A percentile compares a stretch with the other conserved stretches of the same genome.
phyloP scores from a whole-genome alignment of 1,140 invertebrate species.

The Drosophila burlai region DNA sequence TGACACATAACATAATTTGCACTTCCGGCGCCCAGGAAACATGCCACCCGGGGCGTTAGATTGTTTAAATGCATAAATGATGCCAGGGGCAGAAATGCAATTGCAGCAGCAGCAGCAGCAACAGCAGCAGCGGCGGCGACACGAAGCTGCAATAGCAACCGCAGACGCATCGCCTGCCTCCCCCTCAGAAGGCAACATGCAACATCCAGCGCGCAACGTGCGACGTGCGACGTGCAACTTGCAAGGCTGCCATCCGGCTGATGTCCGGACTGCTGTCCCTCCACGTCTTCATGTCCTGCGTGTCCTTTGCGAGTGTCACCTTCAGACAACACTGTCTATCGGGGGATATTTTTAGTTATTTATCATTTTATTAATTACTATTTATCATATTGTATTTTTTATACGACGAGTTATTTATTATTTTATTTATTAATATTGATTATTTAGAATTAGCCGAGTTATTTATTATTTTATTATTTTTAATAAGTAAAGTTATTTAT shows the following conservation, averaged over 20 bases:
- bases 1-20: conserved; percentile 85
- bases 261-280: neutral
- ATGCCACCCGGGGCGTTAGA: conserved; percentile 52
- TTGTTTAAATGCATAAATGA: conserved; percentile 76
- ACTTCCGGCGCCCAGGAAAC: conserved; percentile 32
- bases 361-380: neutral
- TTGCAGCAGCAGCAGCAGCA: conserved; percentile 22
- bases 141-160: conserved; percentile 45
- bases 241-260: conserved; percentile 27
- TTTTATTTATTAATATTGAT: no score
- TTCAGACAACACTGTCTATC: conserved; percentile 48
- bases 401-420: no score
- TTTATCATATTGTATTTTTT: no score
- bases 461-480: no score
- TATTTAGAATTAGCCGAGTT: no score
- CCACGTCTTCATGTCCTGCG: conserved; percentile 9
- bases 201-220: conserved; percentile 5
- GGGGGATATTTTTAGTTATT: neutral
- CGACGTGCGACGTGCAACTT: conserved; percentile 36
- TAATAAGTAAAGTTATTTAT: no score
- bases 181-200: conserved; percentile 25
- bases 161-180: conserved; percentile 72
- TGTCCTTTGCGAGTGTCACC: conserved; percentile 44
- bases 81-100: conserved; percentile 60
- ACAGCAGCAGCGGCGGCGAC: conserved; percentile 19